A percentile compares a stretch with the other conserved stretches of the same genome.
phyloP scores from a whole-genome alignment of 2,797 vertebrate species.

The Furcifer pardalis region DNA sequence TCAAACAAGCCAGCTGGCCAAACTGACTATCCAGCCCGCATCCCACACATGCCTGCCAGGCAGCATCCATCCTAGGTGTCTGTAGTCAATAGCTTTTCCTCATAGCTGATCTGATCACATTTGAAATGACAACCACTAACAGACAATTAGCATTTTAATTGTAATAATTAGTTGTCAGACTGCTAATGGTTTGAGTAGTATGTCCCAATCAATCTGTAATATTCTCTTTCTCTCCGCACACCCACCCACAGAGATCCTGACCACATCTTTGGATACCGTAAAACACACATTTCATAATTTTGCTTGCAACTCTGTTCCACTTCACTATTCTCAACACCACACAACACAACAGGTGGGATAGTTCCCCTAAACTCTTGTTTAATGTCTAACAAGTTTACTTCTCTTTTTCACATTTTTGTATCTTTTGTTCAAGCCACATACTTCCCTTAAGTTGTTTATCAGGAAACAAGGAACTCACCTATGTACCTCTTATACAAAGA shows the following conservation, averaged over 20 bases:
- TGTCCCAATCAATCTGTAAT: background rate
- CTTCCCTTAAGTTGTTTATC: background rate
- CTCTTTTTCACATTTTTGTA: background rate
- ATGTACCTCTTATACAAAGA: background rate
- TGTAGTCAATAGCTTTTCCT: background rate
- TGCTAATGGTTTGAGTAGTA: background rate
- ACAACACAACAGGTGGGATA: background rate
- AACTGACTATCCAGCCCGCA: too few species aligned
- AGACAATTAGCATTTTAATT: too few species aligned
- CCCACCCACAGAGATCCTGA: background rate
- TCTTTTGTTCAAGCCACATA: background rate
- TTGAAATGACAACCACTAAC: background rate
- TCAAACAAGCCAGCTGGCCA: too few species aligned
- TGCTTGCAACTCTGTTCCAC: background rate
- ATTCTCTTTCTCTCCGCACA: background rate
- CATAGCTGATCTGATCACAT: background rate
- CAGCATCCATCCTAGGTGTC: too few species aligned
- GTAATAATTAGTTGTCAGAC: background rate
- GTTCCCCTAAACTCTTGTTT: background rate
- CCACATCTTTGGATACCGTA: background rate
- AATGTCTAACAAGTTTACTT: background rate
- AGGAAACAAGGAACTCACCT: background rate
- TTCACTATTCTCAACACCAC: too few species aligned
- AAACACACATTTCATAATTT: background rate
- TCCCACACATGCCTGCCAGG: too few species aligned